A percentile compares a stretch with the other conserved stretches of the same genome.
phyloP scores from a whole-genome alignment of 2,797 vertebrate species.

The Geotrypetes seraphini region DNA sequence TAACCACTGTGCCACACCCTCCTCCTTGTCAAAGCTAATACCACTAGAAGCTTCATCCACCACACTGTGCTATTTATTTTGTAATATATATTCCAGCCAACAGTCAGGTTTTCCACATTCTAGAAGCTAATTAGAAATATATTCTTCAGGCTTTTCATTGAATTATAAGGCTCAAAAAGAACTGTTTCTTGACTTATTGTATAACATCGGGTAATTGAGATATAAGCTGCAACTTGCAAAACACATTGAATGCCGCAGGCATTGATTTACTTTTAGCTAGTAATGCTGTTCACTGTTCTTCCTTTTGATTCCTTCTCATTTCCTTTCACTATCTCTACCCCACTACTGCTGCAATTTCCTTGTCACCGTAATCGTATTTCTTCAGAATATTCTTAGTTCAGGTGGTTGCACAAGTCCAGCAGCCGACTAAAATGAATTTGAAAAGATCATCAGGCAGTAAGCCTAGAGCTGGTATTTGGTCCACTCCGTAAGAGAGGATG shows the following conservation, averaged over 20 bases:
- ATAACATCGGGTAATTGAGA: background rate
- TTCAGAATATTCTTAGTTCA: slow-evolving; percentile 1
- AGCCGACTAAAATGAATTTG: no score
- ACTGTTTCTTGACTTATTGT: background rate
- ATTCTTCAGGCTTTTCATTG: slow-evolving; percentile 11
- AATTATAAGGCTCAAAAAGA: slow-evolving; percentile 3
- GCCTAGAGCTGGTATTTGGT: no score
- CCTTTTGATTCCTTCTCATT: slow-evolving; percentile 5
- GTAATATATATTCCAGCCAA: slow-evolving; percentile 11
- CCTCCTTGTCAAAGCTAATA: no score
- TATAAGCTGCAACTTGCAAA: no score
- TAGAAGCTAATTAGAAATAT: slow-evolving; percentile 21
- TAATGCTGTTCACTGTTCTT: background rate
- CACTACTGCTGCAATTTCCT: background rate
- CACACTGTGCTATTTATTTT: slow-evolving; percentile 2
- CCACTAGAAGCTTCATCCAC: background rate
- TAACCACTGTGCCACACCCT: no score
- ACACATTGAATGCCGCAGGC: background rate
- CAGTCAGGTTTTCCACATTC: background rate
- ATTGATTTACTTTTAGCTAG: background rate
- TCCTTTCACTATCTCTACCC: background rate
- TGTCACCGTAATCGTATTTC: background rate
- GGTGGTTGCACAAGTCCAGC: no score
- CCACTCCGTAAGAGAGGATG: no score
- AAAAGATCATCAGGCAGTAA: no score